Base-by-base conservation (phyloP, 2,113 vertebrate genomes). In the Epinephelus cyanopodus region DNA sequence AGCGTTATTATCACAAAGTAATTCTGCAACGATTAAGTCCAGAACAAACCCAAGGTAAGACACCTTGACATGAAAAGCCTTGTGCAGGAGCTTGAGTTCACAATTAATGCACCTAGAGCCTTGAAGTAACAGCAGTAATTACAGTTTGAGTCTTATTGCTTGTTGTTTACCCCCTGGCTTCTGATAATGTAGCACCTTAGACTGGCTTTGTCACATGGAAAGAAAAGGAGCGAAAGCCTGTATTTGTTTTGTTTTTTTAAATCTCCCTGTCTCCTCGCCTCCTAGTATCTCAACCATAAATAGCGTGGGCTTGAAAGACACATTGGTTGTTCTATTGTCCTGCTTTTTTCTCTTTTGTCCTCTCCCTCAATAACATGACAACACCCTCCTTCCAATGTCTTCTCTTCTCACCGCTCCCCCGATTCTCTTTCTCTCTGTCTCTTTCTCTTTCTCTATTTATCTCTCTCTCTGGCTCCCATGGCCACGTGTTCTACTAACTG, bases 331-430 rank as follows among this genome's bases (percentile, higher is more conserved):
- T 91, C 86, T 86, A 77, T 90, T 92, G 88, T 90, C 72, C 82
- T 79, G 78, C 70, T 83, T 88, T 85, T 80, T 87, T 58, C 77
- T 87, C 87, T 87, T 91, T 90, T 90, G 88, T 92, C 84, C 80
- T 82, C 76, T 78, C 45, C 25, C 74, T 89, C 77, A 88, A 77
- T 88, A 92, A 93, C 83, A 90, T 90, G 86, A 91, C 89, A 91
- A 87, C 77, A 69, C 71, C 61, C 82, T 79, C 79, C 74, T 75
- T 75, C 79, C 73, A 64, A 61, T 86, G 77, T 83, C 87, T 63
- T 70, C 48, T 83, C 71, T 73, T 65, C 25, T 86, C 62, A 74
- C 75, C 37, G 53, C 80, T 81, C 81, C 76, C 77, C 72, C 63
- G n/a, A 57, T 77, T 73, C 52, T 83, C 76, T 78, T 33, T 52